A percentile compares a stretch with the other conserved stretches of the same genome.
phyloP scores from a whole-genome alignment of 37 sponge, comb jelly and placozoan species.

The Axinella damicornis region DNA sequence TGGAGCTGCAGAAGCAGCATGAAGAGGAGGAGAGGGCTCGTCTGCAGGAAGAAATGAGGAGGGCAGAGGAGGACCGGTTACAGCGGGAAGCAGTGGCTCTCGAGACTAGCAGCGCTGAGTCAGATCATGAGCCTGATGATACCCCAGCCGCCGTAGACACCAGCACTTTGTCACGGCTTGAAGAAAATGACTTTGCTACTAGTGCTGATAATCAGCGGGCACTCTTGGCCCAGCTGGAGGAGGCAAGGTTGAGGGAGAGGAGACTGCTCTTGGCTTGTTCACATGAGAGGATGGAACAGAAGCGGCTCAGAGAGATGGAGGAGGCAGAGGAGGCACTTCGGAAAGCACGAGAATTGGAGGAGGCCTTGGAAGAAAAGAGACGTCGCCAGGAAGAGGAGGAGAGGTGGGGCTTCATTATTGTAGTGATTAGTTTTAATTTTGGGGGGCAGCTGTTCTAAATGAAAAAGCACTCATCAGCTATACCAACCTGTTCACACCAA shows the following conservation, averaged over 20 bases:
- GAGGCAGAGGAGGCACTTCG: conserved; percentile 2
- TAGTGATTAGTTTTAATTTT: too few relatives aligned
- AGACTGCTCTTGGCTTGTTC: not conserved
- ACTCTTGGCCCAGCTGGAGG: not conserved
- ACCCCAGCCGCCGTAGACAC: not conserved
- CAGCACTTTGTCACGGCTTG: not conserved
- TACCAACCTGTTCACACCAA: too few relatives aligned
- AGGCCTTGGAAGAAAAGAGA: not conserved
- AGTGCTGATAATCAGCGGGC: not conserved
- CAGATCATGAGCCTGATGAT: not conserved
- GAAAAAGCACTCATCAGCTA: too few relatives aligned
- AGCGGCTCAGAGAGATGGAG: not conserved
- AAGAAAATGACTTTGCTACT: not conserved
- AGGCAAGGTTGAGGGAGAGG: not conserved
- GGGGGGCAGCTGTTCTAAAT: too few relatives aligned
- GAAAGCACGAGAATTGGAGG: not conserved
- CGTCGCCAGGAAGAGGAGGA: not conserved
- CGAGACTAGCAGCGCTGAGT: not conserved
- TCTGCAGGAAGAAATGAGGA: conserved; percentile 28
- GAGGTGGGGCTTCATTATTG: too few relatives aligned
- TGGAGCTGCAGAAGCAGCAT: conserved; percentile 39
- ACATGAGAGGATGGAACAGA: not conserved
- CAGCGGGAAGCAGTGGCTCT: not conserved
- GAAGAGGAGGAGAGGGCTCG: conserved; percentile 22
- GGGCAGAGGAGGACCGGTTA: conserved; percentile 13